Conservation (phyloP, 1,140 invertebrate genomes). For the Mylabris phalerata region DNA sequence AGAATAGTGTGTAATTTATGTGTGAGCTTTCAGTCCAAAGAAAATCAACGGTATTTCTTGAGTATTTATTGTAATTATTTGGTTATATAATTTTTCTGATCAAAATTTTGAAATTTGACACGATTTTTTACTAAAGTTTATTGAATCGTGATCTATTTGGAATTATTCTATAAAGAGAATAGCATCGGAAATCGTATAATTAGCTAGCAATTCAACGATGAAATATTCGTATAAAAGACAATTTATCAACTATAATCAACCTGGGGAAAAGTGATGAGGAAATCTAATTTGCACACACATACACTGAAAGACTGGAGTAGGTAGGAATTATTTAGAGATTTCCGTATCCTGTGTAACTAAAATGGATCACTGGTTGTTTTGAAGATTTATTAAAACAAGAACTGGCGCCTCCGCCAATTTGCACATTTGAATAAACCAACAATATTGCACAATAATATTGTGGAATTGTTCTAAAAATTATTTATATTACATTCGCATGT, state of each 20-base stretch:
- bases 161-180: slow-evolving; percentile 10
- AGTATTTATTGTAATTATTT: background rate
- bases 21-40: background rate
- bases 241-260: slow-evolving; percentile 2
- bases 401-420: slow-evolving; percentile 7
- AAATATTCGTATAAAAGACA: background rate
- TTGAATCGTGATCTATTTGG: slow-evolving; percentile 11
- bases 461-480: background rate
- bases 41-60: slow-evolving; percentile 8
- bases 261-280: background rate
- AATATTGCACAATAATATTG: background rate
- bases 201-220: background rate
- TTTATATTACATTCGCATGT: slow-evolving; percentile 2
- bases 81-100: too few species aligned
- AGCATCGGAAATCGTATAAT: slow-evolving; percentile 5
- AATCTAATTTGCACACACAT: background rate
- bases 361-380: background rate
- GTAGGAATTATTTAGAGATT: background rate
- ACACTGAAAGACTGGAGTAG: background rate
- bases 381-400: slow-evolving; percentile 6
- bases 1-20: slow-evolving; percentile 13
- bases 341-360: background rate
- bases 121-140: slow-evolving; percentile 19
- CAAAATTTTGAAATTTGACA: background rate
- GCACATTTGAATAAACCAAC: background rate